Conservation (phyloP, 2,888 invertebrate genomes). For the Hoplodrina ambigua region DNA sequence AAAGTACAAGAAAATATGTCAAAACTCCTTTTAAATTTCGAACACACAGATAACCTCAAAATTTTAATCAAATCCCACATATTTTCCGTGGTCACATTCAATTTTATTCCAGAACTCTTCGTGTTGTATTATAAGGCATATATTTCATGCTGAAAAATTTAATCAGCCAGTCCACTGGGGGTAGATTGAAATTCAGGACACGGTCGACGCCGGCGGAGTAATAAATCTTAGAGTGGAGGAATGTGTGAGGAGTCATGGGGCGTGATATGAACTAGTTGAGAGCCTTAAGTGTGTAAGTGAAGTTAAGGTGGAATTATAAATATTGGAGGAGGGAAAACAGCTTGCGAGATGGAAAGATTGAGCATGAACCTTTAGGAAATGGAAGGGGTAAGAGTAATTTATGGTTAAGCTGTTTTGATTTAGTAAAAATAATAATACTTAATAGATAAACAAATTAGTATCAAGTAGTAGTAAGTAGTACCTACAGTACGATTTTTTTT, state of each 20-base stretch:
- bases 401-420: too few species aligned
- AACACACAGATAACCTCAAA: slow-evolving; percentile 7
- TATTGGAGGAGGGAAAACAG: slow-evolving; percentile 6
- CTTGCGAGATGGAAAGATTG: not conserved
- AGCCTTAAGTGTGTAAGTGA: slow-evolving; percentile 28
- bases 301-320: slow-evolving; percentile 18
- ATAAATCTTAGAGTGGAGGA: slow-evolving; percentile 62
- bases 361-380: not conserved
- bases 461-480: too few species aligned
- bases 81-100: slow-evolving; percentile 50
- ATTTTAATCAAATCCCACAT: slow-evolving; percentile 40
- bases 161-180: slow-evolving; percentile 70
- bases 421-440: not conserved
- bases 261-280: slow-evolving; percentile 60
- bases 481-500: too few species aligned
- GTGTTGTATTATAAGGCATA: slow-evolving; percentile 58
- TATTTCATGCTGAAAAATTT: slow-evolving; percentile 74
- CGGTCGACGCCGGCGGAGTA: slow-evolving; percentile 58
- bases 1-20: not conserved
- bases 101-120: slow-evolving; percentile 48
- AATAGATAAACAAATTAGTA: too few species aligned
- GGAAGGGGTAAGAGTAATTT: too few species aligned
- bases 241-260: slow-evolving; percentile 60
- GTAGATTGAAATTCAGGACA: slow-evolving; percentile 74
- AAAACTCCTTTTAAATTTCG: not conserved